Conservation (phyloP, 2,797 vertebrate genomes). For the Chiloscyllium punctatum region DNA sequence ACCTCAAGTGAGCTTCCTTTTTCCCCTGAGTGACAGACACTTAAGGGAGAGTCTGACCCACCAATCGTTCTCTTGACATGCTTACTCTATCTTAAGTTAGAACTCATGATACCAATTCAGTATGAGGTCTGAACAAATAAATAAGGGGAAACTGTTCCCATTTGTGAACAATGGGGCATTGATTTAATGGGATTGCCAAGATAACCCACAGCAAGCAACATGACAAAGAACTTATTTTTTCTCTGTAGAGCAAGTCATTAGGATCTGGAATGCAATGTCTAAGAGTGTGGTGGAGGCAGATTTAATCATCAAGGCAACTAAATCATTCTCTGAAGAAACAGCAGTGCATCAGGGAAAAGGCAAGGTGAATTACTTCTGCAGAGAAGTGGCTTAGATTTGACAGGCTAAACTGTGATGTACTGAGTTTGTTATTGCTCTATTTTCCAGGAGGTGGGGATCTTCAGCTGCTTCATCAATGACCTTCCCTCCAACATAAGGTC, state of each 20-base stretch:
- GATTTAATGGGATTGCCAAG: not conserved
- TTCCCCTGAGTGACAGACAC: not conserved
- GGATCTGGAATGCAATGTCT: not conserved
- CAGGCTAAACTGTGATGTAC: not conserved
- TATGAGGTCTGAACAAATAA: not conserved
- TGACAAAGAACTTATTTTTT: not conserved
- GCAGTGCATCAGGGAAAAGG: not conserved
- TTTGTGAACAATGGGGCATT: not conserved
- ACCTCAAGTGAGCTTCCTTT: not conserved
- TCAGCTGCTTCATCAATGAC: too few species aligned
- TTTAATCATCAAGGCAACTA: not conserved
- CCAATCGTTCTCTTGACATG: not conserved
- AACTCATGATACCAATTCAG: not conserved
- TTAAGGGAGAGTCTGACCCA: not conserved
- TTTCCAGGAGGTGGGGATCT: not conserved
- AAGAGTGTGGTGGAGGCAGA: too few species aligned
- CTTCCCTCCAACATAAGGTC: too few species aligned
- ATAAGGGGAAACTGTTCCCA: not conserved
- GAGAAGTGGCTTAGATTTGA: not conserved
- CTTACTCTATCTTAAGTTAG: not conserved
- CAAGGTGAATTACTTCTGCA: not conserved
- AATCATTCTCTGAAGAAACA: not conserved
- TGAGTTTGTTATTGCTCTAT: not conserved
- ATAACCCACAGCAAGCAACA: not conserved
- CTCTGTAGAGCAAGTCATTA: not conserved